Base-by-base conservation (phyloP, 2,888 invertebrate species). In the Bellardia pandia region DNA sequence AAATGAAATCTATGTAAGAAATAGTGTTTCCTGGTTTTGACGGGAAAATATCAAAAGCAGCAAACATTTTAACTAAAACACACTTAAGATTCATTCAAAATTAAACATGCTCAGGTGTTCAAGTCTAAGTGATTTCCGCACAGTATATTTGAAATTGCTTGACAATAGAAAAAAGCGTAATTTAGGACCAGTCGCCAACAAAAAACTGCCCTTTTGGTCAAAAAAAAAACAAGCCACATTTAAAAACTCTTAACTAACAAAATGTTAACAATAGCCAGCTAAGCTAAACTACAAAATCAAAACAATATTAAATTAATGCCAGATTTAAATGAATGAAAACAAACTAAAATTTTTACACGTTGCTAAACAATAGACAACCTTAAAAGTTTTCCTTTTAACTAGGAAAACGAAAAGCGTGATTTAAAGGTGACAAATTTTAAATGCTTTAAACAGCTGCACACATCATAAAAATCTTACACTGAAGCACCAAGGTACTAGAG, bases 371-470 rank as follows among this genome's bases (percentile, higher is more conserved):
- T 37, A 40, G 40, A 53, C 53, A 40, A 56, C 13, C 71, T 42
- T 37, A 56, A 56, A 71, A 56, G 37, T 71, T 71, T 40, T 40
- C 33, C 13, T 30, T 30, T 16, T 7, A 16, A 16, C 23, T 9
- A 56, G 8, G 5, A 23, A 58, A 9, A n/a, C n/a, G 16, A 53
- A 56, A 71, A 71, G 37, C 37, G 23, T 56, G 37, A 56, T 71
- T 23, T 56, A 56, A 23, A 40, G 14, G 71, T 56, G 40, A 71
- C 69, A 53, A 71, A 9, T 53, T 53, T 37, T 8, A 23, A 71
- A 71, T 56, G 23, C 40, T 53, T 40, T 37, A 51, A 71, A 53
- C 71, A 71, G 71, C 71, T 71, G 71, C 71, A 40, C 56, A 37
- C 23, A 23, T 23, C 40, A 53, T 56, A 13, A 56, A 56, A 53